Conservation (phyloP, 23 tunicate species). For the Oikopleura vanhoeffeni region DNA sequence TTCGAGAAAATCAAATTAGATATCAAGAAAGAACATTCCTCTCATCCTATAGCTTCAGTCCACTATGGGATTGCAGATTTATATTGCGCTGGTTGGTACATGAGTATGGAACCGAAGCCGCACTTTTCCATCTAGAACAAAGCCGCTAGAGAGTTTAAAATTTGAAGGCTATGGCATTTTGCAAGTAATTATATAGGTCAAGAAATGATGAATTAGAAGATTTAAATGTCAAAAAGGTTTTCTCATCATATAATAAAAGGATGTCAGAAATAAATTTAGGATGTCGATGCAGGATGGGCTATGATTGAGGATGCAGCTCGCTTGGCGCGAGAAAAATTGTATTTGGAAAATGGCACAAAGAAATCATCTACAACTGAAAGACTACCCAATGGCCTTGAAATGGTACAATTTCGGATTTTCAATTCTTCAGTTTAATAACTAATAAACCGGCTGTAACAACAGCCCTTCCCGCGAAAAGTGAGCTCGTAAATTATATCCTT, state of each 20-base stretch:
- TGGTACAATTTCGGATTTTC: too few species aligned
- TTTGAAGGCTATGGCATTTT: background rate
- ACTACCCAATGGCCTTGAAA: background rate
- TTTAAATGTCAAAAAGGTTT: background rate
- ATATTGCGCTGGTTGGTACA: conserved; percentile 10
- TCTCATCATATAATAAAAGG: too few species aligned
- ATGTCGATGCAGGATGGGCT: background rate
- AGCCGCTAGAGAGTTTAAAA: background rate
- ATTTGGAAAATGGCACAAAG: conserved; percentile 14
- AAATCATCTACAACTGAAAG: background rate
- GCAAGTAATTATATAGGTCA: background rate
- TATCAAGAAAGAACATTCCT: too few species aligned
- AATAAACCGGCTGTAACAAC: too few species aligned
- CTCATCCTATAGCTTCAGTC: background rate
- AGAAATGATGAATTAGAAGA: conserved; percentile 2
- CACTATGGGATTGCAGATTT: conserved; percentile 8
- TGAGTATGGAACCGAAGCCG: background rate
- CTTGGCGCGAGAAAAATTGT: conserved; percentile 11
- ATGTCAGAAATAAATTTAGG: too few species aligned
- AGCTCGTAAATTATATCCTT: too few species aligned
- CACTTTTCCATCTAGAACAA: background rate
- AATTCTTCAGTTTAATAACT: too few species aligned
- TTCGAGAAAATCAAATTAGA: too few species aligned
- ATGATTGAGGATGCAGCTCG: background rate
- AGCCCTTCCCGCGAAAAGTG: too few species aligned